A percentile compares a stretch with the other conserved stretches of the same genome.
phyloP scores from a whole-genome alignment of 1,140 invertebrate species.

The Drosophila kikkawai region DNA sequence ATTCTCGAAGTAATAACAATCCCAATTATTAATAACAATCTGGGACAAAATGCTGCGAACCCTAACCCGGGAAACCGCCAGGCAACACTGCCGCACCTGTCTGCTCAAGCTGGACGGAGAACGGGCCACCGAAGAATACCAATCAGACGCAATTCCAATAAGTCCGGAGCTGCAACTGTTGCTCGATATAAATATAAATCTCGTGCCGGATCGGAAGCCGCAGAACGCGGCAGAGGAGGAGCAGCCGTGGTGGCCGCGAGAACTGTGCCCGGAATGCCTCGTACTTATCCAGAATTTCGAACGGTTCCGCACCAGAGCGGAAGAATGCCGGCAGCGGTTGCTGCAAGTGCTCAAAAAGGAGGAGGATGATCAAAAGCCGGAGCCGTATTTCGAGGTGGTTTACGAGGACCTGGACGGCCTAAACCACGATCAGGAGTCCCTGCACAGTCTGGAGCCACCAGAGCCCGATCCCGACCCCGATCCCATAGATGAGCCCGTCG shows the following conservation, averaged over 20 bases:
- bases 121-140: background rate
- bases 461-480: constrained; percentile 40
- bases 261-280: constrained; percentile 46
- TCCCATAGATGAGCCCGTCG: constrained; percentile 47
- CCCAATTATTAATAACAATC: background rate
- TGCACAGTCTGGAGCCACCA: constrained; percentile 18
- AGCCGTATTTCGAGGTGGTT: constrained; percentile 58
- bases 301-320: constrained; percentile 45
- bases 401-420: constrained; percentile 26
- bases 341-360: constrained; percentile 23
- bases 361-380: background rate
- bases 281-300: constrained; percentile 30
- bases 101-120: constrained; percentile 44
- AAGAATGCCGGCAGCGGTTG: constrained; percentile 34
- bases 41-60: constrained; percentile 6
- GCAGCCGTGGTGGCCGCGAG: constrained; percentile 32
- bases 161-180: constrained; percentile 34
- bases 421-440: background rate
- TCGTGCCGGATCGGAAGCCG: constrained; percentile 1
- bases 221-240: constrained; percentile 13
- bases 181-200: constrained; percentile 20
- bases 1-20: background rate
- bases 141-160: background rate
- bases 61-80: constrained; percentile 31
- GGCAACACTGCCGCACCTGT: constrained; percentile 61